These are phyloP conservation scores for Anhinga anhinga DNA, from an alignment of 2,113 vertebrate species.

Conservation along the genomic window DNA sequence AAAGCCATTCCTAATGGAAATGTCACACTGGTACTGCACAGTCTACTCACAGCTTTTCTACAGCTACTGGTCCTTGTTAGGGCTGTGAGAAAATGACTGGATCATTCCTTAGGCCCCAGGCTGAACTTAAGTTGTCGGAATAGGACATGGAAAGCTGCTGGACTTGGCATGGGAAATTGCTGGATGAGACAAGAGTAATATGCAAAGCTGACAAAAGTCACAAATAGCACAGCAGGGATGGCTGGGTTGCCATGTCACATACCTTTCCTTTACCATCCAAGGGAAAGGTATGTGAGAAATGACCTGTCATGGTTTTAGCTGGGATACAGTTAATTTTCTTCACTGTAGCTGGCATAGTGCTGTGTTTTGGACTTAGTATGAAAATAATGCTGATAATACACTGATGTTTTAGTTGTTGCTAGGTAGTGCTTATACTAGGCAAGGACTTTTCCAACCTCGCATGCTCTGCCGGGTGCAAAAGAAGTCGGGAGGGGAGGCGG, in stretches of 20 bases:
- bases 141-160: background rate
- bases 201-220: background rate
- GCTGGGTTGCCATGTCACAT: background rate
- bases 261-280: background rate
- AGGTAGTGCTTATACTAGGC: too few relatives aligned
- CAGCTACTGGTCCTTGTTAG: background rate
- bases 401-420: too few relatives aligned
- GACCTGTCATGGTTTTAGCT: too few relatives aligned
- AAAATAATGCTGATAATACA: too few relatives aligned
- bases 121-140: background rate
- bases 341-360: too few relatives aligned
- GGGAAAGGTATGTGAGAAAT: background rate
- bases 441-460: too few relatives aligned
- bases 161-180: background rate
- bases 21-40: background rate
- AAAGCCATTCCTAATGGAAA: background rate
- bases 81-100: background rate
- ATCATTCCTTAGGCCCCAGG: background rate
- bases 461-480: too few relatives aligned
- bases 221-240: accelerated
- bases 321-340: too few relatives aligned
- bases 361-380: too few relatives aligned
- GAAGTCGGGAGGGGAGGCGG: too few relatives aligned
- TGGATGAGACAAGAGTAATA: background rate
- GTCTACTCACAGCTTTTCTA: background rate